These are phyloP conservation scores for Iphiclides podalirius DNA, from an alignment of 2,888 invertebrate species.

Conservation along the genomic window DNA sequence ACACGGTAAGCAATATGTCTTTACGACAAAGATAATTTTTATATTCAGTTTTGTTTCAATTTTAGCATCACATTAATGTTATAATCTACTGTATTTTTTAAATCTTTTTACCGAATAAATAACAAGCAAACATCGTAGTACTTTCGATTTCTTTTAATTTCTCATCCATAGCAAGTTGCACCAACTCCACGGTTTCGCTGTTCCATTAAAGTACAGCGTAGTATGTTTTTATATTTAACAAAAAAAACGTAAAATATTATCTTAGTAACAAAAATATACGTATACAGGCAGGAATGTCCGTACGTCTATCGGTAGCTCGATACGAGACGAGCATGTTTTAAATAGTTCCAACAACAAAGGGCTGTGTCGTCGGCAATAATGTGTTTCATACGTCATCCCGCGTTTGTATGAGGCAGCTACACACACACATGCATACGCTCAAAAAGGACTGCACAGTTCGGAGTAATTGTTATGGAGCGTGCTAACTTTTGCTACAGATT, in stretches of 20 bases:
- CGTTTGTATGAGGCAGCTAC: neutral
- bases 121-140: no score
- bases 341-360: conserved; percentile 5
- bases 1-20: no score
- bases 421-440: neutral
- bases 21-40: no score
- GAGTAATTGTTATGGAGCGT: no score
- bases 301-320: conserved; percentile 7
- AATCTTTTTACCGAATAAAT: no score
- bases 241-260: conserved; percentile 42
- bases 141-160: no score
- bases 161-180: no score
- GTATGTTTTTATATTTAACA: conserved; percentile 50
- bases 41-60: no score
- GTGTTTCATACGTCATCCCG: conserved; percentile 1
- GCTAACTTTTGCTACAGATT: neutral
- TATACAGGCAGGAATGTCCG: conserved; percentile 7
- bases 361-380: conserved; percentile 7
- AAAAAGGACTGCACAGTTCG: no score
- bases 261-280: conserved; percentile 19
- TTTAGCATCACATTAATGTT: no score
- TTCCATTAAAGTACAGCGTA: conserved; percentile 47
- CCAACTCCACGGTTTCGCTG: conserved; percentile 36
- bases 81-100: no score
- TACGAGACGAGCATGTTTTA: conserved; percentile 6